Evolutionary conservation across 2,113 vertebrate genomes (phyloP).

Genomic region (Nibea albiflora): DNA sequence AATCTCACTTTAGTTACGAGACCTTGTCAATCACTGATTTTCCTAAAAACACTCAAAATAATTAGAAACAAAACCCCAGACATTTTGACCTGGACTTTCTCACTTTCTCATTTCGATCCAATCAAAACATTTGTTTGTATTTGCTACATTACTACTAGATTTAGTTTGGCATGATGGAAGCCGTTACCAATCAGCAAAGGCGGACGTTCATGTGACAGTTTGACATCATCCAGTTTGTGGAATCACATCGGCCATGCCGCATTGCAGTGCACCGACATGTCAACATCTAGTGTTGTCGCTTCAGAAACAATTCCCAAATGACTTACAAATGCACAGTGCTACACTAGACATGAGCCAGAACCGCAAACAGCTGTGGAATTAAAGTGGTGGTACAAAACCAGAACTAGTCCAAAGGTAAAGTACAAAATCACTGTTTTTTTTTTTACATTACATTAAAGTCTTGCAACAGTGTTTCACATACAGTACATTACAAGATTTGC

Average conservation of each 20-base stretch:
- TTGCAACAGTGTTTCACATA: neutral
- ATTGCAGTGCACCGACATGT: neutral
- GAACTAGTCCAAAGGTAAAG: neutral
- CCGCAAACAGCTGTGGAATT: no score
- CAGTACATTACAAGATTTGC: neutral
- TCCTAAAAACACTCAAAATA: conserved; percentile 2
- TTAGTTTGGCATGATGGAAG: neutral
- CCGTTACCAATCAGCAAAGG: neutral
- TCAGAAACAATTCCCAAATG: neutral
- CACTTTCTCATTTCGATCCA: neutral
- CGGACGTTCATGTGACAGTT: neutral
- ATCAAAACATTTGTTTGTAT: neutral
- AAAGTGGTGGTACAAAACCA: neutral
- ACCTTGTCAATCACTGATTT: conserved; percentile 26
- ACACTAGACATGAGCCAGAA: neutral
- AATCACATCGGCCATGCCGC: no score
- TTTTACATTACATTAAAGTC: no score
- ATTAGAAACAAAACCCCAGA: neutral
- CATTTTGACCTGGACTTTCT: neutral
- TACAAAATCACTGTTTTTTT: no score
- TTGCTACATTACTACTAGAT: neutral
- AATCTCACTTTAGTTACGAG: conserved; percentile 7
- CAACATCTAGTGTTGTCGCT: neutral
- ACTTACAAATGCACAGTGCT: no score
- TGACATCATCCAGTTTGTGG: neutral